phyloP scores from a whole-genome alignment of 2,888 invertebrate genomes.

The Lepidocyrtinus sp. region DNA sequence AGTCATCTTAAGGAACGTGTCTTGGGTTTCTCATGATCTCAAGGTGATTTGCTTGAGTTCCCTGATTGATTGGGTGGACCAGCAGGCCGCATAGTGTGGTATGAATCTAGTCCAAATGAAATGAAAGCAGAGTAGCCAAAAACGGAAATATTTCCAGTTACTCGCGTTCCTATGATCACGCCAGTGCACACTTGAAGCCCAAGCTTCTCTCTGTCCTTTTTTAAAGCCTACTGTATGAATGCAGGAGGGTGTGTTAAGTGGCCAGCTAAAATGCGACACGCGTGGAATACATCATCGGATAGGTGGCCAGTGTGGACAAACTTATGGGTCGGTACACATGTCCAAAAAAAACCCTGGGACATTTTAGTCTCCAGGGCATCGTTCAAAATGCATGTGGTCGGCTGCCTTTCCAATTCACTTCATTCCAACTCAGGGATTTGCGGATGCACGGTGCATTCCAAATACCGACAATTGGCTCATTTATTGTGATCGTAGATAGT shows the following conservation, averaged over 20 bases:
- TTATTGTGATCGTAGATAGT: not conserved
- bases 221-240: not conserved
- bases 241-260: conserved; percentile 47
- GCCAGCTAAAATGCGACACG: conserved; percentile 59
- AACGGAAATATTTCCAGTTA: not conserved
- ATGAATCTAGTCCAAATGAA: not conserved
- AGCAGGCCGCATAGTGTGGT: not conserved
- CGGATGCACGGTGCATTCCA: not conserved
- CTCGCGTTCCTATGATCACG: not conserved
- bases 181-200: not conserved
- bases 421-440: not conserved
- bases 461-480: not conserved
- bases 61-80: conserved; percentile 52
- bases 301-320: not conserved
- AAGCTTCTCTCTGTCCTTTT: not conserved
- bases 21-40: not conserved
- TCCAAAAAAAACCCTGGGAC: not conserved
- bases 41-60: conserved; percentile 53
- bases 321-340: too few relatives aligned
- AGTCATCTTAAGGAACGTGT: conserved; percentile 28
- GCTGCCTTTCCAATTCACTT: not conserved
- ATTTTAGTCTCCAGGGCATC: not conserved
- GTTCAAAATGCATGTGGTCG: not conserved
- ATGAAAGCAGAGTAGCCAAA: not conserved
- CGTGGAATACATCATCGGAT: conserved; percentile 48